These are phyloP conservation scores for Pangasius djambal DNA, from an alignment of 2,797 vertebrate species.

Conservation along the genomic window DNA sequence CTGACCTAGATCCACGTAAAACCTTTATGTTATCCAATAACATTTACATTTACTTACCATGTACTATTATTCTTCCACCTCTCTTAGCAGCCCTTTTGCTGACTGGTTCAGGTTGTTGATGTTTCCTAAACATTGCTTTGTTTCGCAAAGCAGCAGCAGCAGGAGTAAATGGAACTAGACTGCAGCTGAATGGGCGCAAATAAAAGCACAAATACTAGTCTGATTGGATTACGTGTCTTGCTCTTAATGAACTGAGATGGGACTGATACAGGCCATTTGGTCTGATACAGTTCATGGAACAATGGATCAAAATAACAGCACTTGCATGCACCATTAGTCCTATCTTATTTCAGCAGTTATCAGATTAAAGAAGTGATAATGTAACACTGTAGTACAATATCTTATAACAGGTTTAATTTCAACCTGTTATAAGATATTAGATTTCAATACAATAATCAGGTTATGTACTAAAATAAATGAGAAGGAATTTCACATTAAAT, in stretches of 20 bases:
- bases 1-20: neutral
- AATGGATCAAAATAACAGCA: neutral
- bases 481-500: neutral
- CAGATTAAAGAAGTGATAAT: neutral
- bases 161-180: neutral
- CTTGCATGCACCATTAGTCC: neutral
- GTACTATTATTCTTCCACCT: neutral
- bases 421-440: too few relatives aligned
- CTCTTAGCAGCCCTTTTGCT: neutral
- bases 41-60: neutral
- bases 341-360: neutral
- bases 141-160: conserved; percentile 29
- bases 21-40: neutral
- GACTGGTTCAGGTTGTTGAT: conserved; percentile 5
- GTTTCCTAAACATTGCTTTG: conserved; percentile 21
- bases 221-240: neutral
- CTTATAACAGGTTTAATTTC: neutral
- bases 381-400: neutral
- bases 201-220: neutral
- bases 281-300: neutral
- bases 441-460: neutral
- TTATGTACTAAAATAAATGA: neutral
- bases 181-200: neutral
- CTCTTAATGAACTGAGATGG: neutral
- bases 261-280: neutral